Base-by-base conservation (phyloP, 2,797 vertebrate genomes). In the Chrysocyon brachyurus region DNA sequence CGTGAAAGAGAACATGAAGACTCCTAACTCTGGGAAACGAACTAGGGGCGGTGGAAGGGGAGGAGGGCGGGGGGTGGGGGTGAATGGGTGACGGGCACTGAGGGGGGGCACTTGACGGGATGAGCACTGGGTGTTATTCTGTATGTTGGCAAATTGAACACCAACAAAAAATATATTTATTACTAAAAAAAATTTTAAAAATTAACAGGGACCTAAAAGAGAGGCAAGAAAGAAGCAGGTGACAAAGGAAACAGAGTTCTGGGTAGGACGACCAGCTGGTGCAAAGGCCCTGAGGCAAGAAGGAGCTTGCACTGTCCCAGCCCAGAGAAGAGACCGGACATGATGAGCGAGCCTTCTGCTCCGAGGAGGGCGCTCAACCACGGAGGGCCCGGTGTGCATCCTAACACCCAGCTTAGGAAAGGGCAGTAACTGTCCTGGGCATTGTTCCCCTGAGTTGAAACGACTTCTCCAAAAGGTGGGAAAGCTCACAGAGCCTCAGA, bases 351-450 rank as follows among this genome's bases (percentile, higher is more conserved):
- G 57, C 26, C 14, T 21, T 33, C 49, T 40, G 22, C 40, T 11
- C 92, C n/a, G 72, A 2, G 2, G 2, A 12, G 15, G 14, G 8
- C 0, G 19, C 36, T 15, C 5, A 17, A 17, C 2, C 40, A n/a
- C 0, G 1, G 26, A 28, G 31, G 63, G 22, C 11, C 21, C 56
- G 3, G 64, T 28, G 8, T 57, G 63, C 1, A 0, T 28, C 56
- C 64, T 64, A 31, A 16, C 33, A 54, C 3, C 24, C 46, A 33
- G 31, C 28, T 63, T 28, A 31, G 66, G 22, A 52, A 81, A 83
- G 26, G 52, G 33, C 24, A 36, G 17, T 5, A n/a, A n/a, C 52
- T 31, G 8, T 19, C 24, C 40, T 0, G 3, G 12, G 57, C n/a
- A 31, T 1, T 2, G 46, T 24, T 61, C 33, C 52, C 33, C 17